Conservation (phyloP, 2,113 vertebrate genomes). For the Percopsis transmontana region DNA sequence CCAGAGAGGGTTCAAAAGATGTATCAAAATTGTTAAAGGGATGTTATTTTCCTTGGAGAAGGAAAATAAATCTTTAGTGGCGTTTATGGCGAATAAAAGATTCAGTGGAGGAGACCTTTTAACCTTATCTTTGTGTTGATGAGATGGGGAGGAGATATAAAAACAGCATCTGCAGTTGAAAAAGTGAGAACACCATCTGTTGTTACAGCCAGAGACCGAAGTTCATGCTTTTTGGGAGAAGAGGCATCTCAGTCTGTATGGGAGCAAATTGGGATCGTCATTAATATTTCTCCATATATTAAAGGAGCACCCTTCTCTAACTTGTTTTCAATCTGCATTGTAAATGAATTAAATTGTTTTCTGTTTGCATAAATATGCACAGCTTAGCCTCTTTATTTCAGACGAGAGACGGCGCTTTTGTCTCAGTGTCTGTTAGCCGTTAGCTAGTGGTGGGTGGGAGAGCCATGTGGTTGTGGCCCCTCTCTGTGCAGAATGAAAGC, state of each 20-base stretch:
- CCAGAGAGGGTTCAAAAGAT: constrained; percentile 26
- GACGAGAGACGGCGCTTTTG: constrained; percentile 50
- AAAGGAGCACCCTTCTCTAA: constrained; percentile 39
- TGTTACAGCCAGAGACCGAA: constrained; percentile 21
- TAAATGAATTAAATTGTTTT: constrained; percentile 56
- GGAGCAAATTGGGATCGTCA: constrained; percentile 39
- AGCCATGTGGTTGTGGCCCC: constrained; percentile 43
- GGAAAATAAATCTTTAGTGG: constrained; percentile 18
- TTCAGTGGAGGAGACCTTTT: constrained; percentile 24
- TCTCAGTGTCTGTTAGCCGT: constrained; percentile 29
- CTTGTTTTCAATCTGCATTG: constrained; percentile 62
- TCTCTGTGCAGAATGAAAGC: constrained; percentile 49
- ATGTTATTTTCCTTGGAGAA: constrained; percentile 33
- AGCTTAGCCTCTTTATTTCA: constrained; percentile 11
- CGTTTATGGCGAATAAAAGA: constrained; percentile 42
- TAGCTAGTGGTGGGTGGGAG: constrained; percentile 36
- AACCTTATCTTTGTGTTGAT: constrained; percentile 43
- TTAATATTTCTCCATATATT: constrained; percentile 41
- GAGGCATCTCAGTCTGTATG: constrained; percentile 22
- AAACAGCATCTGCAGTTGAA: constrained; percentile 38
- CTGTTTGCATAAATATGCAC: constrained; percentile 55
- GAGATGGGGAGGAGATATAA: constrained; percentile 37
- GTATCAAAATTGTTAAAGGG: constrained; percentile 38
- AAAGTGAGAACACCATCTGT: constrained; percentile 11
- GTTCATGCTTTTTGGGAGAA: constrained; percentile 38